phyloP scores from a whole-genome alignment of 2,888 invertebrate species.

The Netelia fuscicornis region DNA sequence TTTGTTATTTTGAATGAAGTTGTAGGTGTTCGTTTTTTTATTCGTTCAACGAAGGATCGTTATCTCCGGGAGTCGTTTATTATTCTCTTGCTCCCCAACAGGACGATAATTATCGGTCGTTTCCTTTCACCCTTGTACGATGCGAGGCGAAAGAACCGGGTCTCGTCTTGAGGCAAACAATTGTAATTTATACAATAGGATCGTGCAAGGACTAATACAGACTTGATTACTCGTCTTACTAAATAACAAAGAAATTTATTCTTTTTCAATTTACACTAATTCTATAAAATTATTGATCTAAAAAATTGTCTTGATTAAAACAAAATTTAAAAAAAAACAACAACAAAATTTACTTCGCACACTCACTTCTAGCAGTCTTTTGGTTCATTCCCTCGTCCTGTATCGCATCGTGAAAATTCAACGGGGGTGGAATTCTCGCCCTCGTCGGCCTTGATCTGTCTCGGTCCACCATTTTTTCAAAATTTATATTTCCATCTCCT shows the following conservation, averaged over 20 bases:
- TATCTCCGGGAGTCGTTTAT: constrained; percentile 33
- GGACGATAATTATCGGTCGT: constrained; percentile 42
- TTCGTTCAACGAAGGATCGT: constrained; percentile 34
- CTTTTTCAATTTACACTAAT: no score
- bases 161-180: constrained; percentile 14
- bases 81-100: constrained; percentile 10
- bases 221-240: neutral
- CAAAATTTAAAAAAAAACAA: neutral
- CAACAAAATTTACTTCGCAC: constrained; percentile 64
- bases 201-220: neutral
- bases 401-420: constrained; percentile 78
- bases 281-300: no score
- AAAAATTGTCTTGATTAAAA: neutral
- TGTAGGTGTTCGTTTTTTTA: neutral
- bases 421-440: constrained; percentile 76
- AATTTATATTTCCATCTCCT: neutral
- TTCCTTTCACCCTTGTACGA: constrained; percentile 22
- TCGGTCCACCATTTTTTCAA: constrained; percentile 76
- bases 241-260: no score
- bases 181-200: constrained; percentile 19
- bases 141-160: neutral
- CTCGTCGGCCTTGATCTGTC: constrained; percentile 74
- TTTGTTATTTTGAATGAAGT: neutral
- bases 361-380: constrained; percentile 81
- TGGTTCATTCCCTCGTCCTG: constrained; percentile 79